These are phyloP conservation scores for Zhuqinia jingwanae DNA, from an alignment of 2,888 invertebrate species.

Conservation along the genomic window DNA sequence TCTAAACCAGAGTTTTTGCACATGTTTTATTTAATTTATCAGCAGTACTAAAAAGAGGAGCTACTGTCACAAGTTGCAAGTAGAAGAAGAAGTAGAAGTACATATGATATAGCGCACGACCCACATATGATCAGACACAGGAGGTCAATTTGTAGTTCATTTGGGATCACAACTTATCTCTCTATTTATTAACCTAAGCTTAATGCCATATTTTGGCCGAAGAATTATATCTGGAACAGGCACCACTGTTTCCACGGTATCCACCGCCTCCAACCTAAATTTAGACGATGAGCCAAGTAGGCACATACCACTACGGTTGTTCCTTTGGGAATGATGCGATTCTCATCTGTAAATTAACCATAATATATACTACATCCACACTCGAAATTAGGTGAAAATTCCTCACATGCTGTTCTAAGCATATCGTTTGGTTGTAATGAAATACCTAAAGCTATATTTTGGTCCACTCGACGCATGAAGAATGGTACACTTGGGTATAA, in stretches of 20 bases:
- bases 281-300: slow-evolving; percentile 39
- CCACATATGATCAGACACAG: too few relatives aligned
- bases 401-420: too few relatives aligned
- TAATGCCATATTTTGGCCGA: slow-evolving; percentile 51
- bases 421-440: not conserved
- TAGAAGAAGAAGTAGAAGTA: too few relatives aligned
- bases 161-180: too few relatives aligned
- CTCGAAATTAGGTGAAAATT: too few relatives aligned
- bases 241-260: slow-evolving; percentile 33
- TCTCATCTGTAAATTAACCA: slow-evolving; percentile 44
- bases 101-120: too few relatives aligned
- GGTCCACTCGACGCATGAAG: slow-evolving; percentile 79
- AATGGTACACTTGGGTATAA: slow-evolving; percentile 81
- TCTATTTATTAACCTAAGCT: slow-evolving; percentile 31
- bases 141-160: not conserved
- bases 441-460: slow-evolving; percentile 79
- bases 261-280: slow-evolving; percentile 55
- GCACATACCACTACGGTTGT: slow-evolving; percentile 13
- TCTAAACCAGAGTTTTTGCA: too few relatives aligned
- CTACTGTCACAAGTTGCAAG: too few relatives aligned
- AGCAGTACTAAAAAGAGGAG: too few relatives aligned
- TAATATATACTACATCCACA: too few relatives aligned
- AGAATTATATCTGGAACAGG: slow-evolving; percentile 55
- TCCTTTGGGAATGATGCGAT: slow-evolving; percentile 61
- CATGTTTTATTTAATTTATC: too few relatives aligned